These are phyloP conservation scores for Littorina saxatilis DNA, from an alignment of 1,140 invertebrate species.

Conservation along the genomic window DNA sequence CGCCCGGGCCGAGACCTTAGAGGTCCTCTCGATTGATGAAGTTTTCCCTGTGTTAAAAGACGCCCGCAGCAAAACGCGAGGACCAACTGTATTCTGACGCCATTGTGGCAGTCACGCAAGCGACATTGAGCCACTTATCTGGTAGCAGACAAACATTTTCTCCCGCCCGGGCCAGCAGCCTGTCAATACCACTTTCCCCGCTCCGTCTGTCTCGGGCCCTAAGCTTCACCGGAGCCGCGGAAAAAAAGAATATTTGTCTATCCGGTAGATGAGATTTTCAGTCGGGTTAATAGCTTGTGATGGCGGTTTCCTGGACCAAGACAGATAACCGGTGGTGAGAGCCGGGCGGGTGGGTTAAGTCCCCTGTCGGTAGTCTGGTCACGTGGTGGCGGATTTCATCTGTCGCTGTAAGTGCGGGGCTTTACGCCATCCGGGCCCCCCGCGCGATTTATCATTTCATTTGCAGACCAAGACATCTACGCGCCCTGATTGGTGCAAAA, in stretches of 20 bases:
- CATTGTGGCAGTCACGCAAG: too few relatives aligned
- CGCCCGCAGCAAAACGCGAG: too few relatives aligned
- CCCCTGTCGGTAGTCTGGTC: background rate
- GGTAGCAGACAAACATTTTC: background rate
- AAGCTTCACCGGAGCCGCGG: background rate
- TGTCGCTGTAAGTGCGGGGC: too few relatives aligned
- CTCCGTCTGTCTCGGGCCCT: background rate
- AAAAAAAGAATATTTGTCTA: constrained; percentile 5
- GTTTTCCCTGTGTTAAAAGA: too few relatives aligned
- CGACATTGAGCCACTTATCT: too few relatives aligned
- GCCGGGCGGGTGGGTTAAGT: background rate
- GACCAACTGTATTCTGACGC: too few relatives aligned
- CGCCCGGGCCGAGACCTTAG: too few relatives aligned
- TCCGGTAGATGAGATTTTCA: constrained; percentile 9
- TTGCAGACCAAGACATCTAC: background rate
- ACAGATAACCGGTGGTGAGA: background rate
- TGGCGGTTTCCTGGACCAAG: background rate
- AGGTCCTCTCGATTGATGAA: too few relatives aligned
- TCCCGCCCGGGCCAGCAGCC: background rate
- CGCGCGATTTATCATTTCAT: constrained; percentile 7
- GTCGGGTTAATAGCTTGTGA: background rate
- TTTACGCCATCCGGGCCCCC: too few relatives aligned
- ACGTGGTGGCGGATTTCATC: background rate
- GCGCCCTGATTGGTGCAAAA: background rate
- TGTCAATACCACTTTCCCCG: background rate